Base-by-base conservation (phyloP, 1,140 invertebrate genomes). In the Drosophila rufa region DNA sequence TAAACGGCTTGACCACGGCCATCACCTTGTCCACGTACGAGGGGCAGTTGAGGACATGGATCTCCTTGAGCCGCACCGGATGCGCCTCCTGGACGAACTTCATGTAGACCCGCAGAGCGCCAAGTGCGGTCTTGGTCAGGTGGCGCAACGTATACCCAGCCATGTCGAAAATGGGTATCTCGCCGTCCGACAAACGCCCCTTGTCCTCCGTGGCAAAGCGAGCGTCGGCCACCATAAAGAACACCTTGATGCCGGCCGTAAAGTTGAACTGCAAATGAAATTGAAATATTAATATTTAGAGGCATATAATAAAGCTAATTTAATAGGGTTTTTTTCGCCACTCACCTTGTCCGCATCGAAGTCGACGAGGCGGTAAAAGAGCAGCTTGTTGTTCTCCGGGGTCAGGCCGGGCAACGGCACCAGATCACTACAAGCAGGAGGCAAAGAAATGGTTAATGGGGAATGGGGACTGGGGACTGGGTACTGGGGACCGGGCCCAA, bases 51-150 rank as follows among this genome's bases (percentile, higher is more conserved):
- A 96, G 94, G 33, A 96, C 94, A 92, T 97, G 96, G 22, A 97
- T 95, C 69, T 95, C 95, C 90, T 96, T 96, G 62, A 97, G 93
- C 55, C 96, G 94, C 43, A 96, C 94, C 2, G 96, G 96, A 87
- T 96, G 96, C 2, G 96, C 95, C 93, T 97, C 96, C 95, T 97
- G 94, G 48, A 95, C 94, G 64, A 96, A 96, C 64, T 95, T 93
- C 94, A 96, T 96, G 83, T 96, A 96, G 83, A 95, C 95, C 40
- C 95, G 94, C 12, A 96, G 80, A 25, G 95, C 94, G 0, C 94
- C 94, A n/a, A 96, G 91, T 53, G 95, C 95, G 11, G 96, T 92
- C 91, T 95, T 95, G 4, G 94, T 93, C 15, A 96, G 91, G 74
- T 96, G 95, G 36, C 94, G 95, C 36, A 96, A 80, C 3, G 94